Base-by-base conservation (phyloP, 2,113 vertebrate species). In the Paedocypris sp. region DNA sequence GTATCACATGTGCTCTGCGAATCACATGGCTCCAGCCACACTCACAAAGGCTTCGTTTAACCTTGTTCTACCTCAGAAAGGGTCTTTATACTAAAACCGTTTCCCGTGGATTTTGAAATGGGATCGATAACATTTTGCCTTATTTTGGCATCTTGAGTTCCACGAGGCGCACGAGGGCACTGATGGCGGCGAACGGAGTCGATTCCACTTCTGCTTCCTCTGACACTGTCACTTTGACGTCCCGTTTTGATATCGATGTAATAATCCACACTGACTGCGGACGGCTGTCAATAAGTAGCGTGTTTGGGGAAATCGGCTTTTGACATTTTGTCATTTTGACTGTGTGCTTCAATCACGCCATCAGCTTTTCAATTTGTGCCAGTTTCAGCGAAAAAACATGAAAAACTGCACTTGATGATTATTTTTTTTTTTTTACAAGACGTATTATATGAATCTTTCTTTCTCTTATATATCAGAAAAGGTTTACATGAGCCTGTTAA, bases 401-500 rank as follows among this genome's bases (percentile, higher is more conserved):
- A 66, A 53, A 69, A 74, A 69, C 72, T 74, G 67, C 73, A 75
- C 67, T 75, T 72, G 47, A 71, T 73, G 28, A 71, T 45, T 71
- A 47, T 63, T 41, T 57, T 54, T 66, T 63, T 20, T 69, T 79
- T 72, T 78, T 12, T 79, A 71, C 41, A 35, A 62, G 46, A 64
- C 67, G 9, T 74, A 68, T 75, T 75, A 67, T 75, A 79, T 70
- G 49, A 77, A 72, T 77, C 0, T n/a, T 46, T 56, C 8, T 15
- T 12, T 63, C 75, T 71, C 64, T 74, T 75, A 77, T 70, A 72
- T 63, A 68, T 57, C n/a, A n/a, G n/a, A n/a, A n/a, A 62, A 46
- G 69, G 80, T 85, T 85, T 80, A 82, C 73, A 71, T 71, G 60
- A 73, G 63, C 70, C 70, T 79, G 50, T 82, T 79, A 68, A 75